phyloP scores from a whole-genome alignment of 2,113 vertebrate species.

The Mola mola region DNA sequence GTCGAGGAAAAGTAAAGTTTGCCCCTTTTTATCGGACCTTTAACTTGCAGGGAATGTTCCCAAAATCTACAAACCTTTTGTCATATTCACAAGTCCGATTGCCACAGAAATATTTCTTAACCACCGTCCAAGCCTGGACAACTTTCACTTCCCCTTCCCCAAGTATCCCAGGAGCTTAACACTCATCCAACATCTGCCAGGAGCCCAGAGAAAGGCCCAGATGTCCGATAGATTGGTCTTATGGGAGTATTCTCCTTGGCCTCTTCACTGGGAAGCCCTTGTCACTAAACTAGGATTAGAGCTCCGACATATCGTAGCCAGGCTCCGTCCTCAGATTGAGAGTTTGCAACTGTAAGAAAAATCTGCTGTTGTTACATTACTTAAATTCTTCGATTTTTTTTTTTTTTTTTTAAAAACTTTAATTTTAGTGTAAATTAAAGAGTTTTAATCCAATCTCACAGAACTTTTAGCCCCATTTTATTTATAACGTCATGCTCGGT shows the following conservation, averaged over 20 bases:
- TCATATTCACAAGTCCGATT: not conserved
- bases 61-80: constrained; percentile 5
- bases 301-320: constrained; percentile 45
- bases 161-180: constrained; percentile 71
- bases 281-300: constrained; percentile 71
- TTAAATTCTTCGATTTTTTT: not conserved
- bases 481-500: no score
- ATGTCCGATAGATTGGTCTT: constrained; percentile 78
- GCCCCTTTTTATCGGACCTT: no score
- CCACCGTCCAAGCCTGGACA: constrained; percentile 16
- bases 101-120: constrained; percentile 30
- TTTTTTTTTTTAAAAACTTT: not conserved
- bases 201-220: constrained; percentile 75
- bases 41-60: no score
- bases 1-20: no score
- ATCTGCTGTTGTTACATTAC: constrained; percentile 6
- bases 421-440: not conserved
- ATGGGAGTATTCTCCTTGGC: constrained; percentile 73
- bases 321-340: constrained; percentile 43
- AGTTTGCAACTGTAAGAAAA: constrained; percentile 7
- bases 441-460: not conserved
- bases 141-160: constrained; percentile 40
- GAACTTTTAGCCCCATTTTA: constrained; percentile 1
- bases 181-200: constrained; percentile 74
- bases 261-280: constrained; percentile 65